Evolutionary conservation across 64 coral and sea anemone species (phyloP).

Genomic region (Pachyseris speciosa): DNA sequence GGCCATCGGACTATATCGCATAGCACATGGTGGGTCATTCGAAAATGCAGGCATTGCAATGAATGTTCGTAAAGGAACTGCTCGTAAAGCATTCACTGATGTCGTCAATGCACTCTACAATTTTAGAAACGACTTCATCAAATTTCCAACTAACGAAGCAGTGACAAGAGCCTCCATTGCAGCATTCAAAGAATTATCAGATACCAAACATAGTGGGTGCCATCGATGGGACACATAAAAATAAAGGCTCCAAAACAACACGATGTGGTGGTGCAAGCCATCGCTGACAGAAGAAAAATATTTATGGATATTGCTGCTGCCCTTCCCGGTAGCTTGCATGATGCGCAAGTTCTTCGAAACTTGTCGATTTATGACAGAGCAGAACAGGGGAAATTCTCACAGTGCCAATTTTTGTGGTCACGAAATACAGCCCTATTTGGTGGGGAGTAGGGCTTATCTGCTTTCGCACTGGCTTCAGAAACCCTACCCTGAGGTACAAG

Average conservation of each 20-base stretch:
- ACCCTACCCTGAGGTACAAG: slow-evolving; percentile 78
- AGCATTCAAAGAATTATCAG: slow-evolving; percentile 72
- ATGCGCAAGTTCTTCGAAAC: slow-evolving; percentile 57
- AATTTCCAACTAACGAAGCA: slow-evolving; percentile 60
- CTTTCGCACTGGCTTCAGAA: slow-evolving; percentile 66
- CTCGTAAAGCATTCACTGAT: slow-evolving; percentile 59
- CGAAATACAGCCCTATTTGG: slow-evolving; percentile 61
- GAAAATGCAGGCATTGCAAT: slow-evolving; percentile 52
- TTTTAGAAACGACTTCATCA: slow-evolving; percentile 68
- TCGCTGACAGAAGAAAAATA: slow-evolving; percentile 38
- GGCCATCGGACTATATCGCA: slow-evolving; percentile 36
- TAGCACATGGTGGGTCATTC: slow-evolving; percentile 53
- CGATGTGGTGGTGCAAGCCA: slow-evolving; percentile 54
- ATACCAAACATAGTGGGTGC: slow-evolving; percentile 70
- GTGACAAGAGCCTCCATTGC: slow-evolving; percentile 62
- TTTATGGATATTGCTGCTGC: slow-evolving; percentile 60
- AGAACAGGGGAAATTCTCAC: slow-evolving; percentile 59
- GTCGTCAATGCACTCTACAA: slow-evolving; percentile 62
- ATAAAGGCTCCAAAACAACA: slow-evolving; percentile 70
- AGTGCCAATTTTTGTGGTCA: slow-evolving; percentile 42
- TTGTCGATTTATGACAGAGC: slow-evolving; percentile 56
- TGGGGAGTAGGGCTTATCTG: slow-evolving; percentile 72
- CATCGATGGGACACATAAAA: slow-evolving; percentile 69
- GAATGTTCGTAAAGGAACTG: slow-evolving; percentile 66
- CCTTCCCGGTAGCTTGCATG: slow-evolving; percentile 66